A percentile compares a stretch with the other conserved stretches of the same genome.
These are phyloP conservation scores for Metellina segmentata DNA, from an alignment of 2,888 invertebrate species.

Conservation along the genomic window DNA sequence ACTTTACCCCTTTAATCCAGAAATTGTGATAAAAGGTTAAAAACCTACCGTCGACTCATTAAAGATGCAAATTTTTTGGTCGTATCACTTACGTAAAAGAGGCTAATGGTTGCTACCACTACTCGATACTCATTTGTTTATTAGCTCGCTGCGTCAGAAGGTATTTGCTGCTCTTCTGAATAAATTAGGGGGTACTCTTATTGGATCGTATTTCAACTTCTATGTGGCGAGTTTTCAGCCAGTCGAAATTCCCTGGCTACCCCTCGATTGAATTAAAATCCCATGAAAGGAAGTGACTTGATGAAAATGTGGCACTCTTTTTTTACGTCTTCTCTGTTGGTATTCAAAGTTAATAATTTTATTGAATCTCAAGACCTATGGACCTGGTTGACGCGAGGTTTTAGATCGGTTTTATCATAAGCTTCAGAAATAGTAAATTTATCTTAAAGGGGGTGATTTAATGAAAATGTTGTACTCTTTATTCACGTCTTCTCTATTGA, in stretches of 20 bases:
- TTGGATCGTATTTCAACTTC: conserved; percentile 45
- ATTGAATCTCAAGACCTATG: too few species aligned
- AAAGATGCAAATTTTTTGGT: conserved; percentile 46
- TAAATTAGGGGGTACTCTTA: conserved; percentile 38
- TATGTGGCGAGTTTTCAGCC: background rate
- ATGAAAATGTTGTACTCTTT: too few species aligned
- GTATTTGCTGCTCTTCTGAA: conserved; percentile 29
- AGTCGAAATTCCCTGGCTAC: background rate
- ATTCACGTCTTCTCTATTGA: too few species aligned
- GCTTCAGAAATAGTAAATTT: too few species aligned
- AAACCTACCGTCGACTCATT: background rate
- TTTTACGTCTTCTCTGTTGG: too few species aligned
- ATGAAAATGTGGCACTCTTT: too few species aligned
- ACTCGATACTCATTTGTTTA: conserved; percentile 35
- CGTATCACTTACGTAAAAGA: conserved; percentile 1
- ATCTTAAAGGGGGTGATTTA: too few species aligned
- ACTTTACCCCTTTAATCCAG: background rate
- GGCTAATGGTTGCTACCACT: background rate
- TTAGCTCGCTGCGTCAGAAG: conserved; percentile 21
- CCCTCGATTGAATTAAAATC: background rate
- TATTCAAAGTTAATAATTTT: too few species aligned
- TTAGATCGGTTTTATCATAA: too few species aligned
- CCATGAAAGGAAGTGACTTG: background rate
- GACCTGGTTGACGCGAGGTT: too few species aligned
- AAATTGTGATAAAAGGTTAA: conserved; percentile 35